These are phyloP conservation scores for Chirona hameri DNA, from an alignment of 2,888 invertebrate species.

Conservation along the genomic window DNA sequence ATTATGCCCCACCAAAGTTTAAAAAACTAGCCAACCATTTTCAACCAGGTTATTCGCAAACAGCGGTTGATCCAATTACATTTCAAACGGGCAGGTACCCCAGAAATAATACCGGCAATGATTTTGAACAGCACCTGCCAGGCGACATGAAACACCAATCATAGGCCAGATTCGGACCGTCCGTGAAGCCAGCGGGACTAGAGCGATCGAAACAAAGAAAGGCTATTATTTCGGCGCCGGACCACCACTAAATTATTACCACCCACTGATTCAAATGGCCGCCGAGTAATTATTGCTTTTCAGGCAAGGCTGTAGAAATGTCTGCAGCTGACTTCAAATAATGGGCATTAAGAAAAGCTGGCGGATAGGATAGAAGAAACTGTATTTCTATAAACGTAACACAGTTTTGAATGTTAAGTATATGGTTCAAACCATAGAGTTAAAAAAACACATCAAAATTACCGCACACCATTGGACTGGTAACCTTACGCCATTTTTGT, in stretches of 20 bases:
- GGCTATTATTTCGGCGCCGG: neutral
- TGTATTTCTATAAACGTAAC: no score
- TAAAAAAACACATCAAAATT: no score
- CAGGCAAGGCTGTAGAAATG: neutral
- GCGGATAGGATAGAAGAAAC: neutral
- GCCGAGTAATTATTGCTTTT: neutral
- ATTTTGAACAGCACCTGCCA: neutral
- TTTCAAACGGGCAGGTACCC: neutral
- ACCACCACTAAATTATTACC: neutral
- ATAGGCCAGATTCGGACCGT: neutral
- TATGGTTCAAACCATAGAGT: no score
- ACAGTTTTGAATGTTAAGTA: no score
- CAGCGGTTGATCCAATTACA: no score
- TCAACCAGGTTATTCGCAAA: no score
- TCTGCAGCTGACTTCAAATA: neutral
- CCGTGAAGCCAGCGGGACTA: neutral
- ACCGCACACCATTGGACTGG: no score
- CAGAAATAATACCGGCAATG: neutral
- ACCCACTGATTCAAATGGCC: neutral
- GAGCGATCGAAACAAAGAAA: neutral
- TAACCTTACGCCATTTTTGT: no score
- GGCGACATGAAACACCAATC: neutral
- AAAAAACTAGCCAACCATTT: no score
- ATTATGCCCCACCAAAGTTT: no score
- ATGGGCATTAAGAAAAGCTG: neutral